phyloP scores from a whole-genome alignment of 2,888 invertebrate genomes.

The Timema cristinae region DNA sequence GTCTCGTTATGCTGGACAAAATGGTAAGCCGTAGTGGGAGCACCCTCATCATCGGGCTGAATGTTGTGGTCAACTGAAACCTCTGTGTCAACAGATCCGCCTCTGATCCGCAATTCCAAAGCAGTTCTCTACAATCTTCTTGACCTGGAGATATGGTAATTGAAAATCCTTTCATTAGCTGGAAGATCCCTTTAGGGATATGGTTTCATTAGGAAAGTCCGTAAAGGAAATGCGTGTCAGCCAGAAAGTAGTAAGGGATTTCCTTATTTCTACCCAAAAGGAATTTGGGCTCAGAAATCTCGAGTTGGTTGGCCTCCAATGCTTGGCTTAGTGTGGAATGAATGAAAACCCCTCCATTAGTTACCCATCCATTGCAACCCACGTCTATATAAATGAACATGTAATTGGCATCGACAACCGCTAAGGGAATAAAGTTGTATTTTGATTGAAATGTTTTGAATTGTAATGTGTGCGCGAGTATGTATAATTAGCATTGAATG shows the following conservation, averaged over 20 bases:
- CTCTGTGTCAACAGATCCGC: background rate
- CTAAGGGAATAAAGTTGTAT: background rate
- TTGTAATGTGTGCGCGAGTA: too few relatives aligned
- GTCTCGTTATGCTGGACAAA: too few relatives aligned
- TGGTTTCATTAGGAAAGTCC: background rate
- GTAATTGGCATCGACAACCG: background rate
- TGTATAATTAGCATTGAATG: too few relatives aligned
- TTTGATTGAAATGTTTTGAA: too few relatives aligned
- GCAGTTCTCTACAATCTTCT: background rate
- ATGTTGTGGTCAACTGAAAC: too few relatives aligned
- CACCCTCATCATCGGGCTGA: too few relatives aligned
- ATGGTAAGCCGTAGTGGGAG: too few relatives aligned
- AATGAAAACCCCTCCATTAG: background rate
- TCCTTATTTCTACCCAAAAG: background rate
- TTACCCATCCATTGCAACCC: background rate
- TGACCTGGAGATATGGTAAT: background rate
- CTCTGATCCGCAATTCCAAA: background rate
- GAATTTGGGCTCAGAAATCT: background rate
- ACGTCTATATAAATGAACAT: conserved; percentile 1
- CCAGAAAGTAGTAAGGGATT: background rate
- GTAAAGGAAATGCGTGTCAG: conserved; percentile 2
- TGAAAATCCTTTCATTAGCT: background rate
- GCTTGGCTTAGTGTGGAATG: background rate
- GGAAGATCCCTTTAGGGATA: background rate
- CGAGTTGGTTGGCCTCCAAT: background rate